phyloP scores from a whole-genome alignment of 2,797 vertebrate species.

The Phylloscopus collybita region DNA sequence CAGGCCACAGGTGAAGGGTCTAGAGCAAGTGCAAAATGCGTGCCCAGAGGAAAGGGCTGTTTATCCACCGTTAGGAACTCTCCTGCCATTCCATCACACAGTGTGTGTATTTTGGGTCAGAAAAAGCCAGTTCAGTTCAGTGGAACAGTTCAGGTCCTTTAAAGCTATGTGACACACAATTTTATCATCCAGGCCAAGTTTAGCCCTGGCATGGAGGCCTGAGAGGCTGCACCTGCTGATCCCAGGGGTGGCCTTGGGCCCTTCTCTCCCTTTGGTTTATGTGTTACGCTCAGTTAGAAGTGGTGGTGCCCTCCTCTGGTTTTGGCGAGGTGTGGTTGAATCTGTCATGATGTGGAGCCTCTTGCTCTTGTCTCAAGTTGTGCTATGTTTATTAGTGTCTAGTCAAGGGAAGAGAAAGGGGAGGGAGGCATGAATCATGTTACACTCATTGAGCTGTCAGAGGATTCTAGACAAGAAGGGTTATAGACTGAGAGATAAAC shows the following conservation, averaged over 20 bases:
- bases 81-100: not conserved
- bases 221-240: not conserved
- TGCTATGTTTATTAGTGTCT: conserved; percentile 54
- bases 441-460: conserved; percentile 42
- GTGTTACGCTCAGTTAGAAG: not conserved
- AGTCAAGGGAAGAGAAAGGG: conserved; percentile 38
- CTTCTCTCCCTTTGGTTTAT: not conserved
- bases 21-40: not conserved
- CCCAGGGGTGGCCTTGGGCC: not conserved
- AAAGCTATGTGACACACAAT: not conserved
- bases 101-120: not conserved
- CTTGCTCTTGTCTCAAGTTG: conserved; percentile 34
- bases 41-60: not conserved
- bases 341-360: conserved; percentile 9
- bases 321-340: conserved; percentile 11
- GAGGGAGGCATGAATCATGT: conserved; percentile 47
- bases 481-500: conserved; percentile 23
- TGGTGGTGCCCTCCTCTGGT: conserved; percentile 1
- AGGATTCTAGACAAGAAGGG: not conserved
- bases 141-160: not conserved
- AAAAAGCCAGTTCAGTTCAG: not conserved
- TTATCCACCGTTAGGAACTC: rapidly evolving
- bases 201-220: not conserved
- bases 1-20: not conserved
- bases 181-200: not conserved